Base-by-base conservation (phyloP, 92 coral and sea anemone species). In the Umimayanthus kanabou region DNA sequence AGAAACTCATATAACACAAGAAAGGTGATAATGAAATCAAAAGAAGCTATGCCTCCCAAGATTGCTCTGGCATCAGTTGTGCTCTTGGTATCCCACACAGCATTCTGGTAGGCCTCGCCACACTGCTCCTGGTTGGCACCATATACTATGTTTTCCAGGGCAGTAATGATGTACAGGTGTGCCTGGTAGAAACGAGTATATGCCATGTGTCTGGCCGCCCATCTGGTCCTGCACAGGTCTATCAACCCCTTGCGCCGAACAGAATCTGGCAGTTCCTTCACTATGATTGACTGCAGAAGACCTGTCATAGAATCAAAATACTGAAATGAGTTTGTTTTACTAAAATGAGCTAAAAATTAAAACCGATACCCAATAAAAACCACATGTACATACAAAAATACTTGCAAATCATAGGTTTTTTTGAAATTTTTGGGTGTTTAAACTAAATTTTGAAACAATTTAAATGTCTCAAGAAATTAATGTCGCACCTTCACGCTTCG, bases 211-310 rank as follows among this genome's bases (percentile, higher is more conserved):
- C 91, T 81, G 76, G 70, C 80, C 2, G 91, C 88, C 88, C 84
- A 89, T 89, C 83, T 83, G 28, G 88, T 82, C 72, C 84, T 72
- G 76, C 91, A 89, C 79, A 82, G 37, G 73, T 89, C 82, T 28
- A 83, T 83, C 55, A 72, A 64, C 22, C 80, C 91, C 75, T 79
- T 79, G 29, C 85, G 65, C 86, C 85, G 77, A 79, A 29, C 47
- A 29, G 76, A 55, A 64, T 77, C 78, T 16, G 42, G 42, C 42
- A 4, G 42, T 39, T 2, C 42, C 42, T 39, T 39, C 42, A 4
- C 4, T 39, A 39, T 39, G 42, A 39, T 39, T 39, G 42, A 39
- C 42, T 39, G 42, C 4, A 39, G 42, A 39, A 39, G 42, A 39
- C 42, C 42, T 39, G 42, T 39, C 42, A 2, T 39, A 2, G 42